Base-by-base conservation (phyloP, 2,888 invertebrate species). In the Gandaritis pyraliata region DNA sequence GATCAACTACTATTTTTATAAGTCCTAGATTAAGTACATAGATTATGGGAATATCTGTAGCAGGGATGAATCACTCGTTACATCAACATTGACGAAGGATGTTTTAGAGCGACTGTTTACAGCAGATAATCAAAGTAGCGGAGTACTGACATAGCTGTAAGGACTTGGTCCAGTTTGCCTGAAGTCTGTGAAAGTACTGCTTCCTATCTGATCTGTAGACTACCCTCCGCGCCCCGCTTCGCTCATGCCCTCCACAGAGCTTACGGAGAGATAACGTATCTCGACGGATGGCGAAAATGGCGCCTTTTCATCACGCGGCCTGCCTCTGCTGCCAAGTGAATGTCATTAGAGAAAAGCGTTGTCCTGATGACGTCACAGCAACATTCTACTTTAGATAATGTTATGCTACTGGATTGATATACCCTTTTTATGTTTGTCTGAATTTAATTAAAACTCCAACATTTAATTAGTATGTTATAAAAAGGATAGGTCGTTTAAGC, bases 251-350 rank as follows among this genome's bases (percentile, higher is more conserved):
- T 13, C 55, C 43, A 43, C 43, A 11, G 11, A 43, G 43, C 43
- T 52, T 55, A 58, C 65, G 63, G 61, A 65, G 56, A 68, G 67
- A 68, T 68, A 68, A 63, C 60, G 58, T 65, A 68, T 65, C 67
- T 61, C 56, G 58, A 12, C 60, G 58, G 62, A 58, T 55, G 55
- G 43, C 55, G 56, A 58, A 58, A 64, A 65, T 62, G 61, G 62
- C 62, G 60, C 52, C 60, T 65, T 67, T 61, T 61, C 65, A 58
- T 67, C 60, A 60, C 64, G 56, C 54, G 29, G 46, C 46, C 18
- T 18, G 23, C 15, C 4, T 3, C 10, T n/a, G n/a, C 8, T n/a
- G 13, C 29, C 47, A 49, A 39, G 6, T 29, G 30, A 39, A 41
- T 30, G 41, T 56, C 48, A 56, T 48, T 56, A 56, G 16, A 33